These are phyloP conservation scores for Pelochelys cantorii DNA, from an alignment of 2,797 vertebrate genomes.

Conservation along the genomic window DNA sequence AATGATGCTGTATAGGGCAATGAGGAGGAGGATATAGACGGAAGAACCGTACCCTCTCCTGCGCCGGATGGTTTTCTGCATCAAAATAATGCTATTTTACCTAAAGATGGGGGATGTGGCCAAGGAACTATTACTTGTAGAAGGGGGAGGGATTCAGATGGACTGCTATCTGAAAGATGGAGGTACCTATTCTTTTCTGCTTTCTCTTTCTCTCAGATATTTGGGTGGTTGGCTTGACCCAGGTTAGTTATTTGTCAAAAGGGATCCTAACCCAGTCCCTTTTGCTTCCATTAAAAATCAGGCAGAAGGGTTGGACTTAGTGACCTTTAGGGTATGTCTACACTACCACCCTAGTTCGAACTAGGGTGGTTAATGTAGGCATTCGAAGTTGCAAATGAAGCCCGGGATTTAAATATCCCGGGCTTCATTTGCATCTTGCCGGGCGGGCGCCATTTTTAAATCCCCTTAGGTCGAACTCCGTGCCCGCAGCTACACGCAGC, in stretches of 20 bases:
- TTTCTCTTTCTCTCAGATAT: accelerated
- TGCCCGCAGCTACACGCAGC: too few relatives aligned
- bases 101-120: neutral
- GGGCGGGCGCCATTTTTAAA: too few relatives aligned
- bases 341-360: too few relatives aligned
- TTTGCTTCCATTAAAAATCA: neutral
- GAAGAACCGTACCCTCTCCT: neutral
- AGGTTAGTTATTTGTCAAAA: accelerated
- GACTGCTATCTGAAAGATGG: too few relatives aligned
- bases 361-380: too few relatives aligned
- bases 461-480: too few relatives aligned
- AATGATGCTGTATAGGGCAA: neutral
- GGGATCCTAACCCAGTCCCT: neutral
- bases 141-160: accelerated
- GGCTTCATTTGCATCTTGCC: too few relatives aligned
- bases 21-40: neutral
- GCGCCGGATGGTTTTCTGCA: neutral
- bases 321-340: too few relatives aligned
- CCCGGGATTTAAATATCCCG: too few relatives aligned
- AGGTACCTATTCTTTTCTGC: neutral
- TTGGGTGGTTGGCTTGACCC: neutral
- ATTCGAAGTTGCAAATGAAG: too few relatives aligned
- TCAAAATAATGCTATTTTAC: neutral
- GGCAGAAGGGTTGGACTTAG: too few relatives aligned
- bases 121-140: too few relatives aligned